Evolutionary conservation across 2,113 vertebrate genomes (phyloP).

Genomic region (Mobula birostris): DNA sequence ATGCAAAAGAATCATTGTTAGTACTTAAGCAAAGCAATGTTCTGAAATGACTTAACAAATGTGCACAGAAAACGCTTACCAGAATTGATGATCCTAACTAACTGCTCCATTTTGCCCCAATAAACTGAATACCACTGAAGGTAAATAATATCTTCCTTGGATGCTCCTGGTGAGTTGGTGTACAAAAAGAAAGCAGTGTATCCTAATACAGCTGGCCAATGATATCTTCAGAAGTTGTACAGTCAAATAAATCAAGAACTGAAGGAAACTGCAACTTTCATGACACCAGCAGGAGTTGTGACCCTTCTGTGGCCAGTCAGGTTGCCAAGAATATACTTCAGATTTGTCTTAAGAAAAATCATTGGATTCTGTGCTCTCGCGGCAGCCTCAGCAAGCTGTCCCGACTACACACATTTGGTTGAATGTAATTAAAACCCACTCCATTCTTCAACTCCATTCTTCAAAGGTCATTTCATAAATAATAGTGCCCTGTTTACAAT

Average conservation of each 20-base stretch:
- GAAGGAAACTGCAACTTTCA: neutral
- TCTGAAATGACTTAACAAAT: neutral
- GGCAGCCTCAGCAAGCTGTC: neutral
- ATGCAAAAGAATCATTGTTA: neutral
- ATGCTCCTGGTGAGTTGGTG: neutral
- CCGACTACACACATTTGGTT: neutral
- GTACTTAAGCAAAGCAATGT: neutral
- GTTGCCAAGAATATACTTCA: neutral
- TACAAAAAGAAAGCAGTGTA: neutral
- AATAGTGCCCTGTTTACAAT: neutral
- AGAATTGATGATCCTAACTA: neutral
- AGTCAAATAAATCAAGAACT: slow-evolving; percentile 2
- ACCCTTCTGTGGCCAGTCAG: neutral
- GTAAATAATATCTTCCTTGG: neutral
- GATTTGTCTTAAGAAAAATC: neutral
- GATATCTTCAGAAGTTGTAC: neutral
- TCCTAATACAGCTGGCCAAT: neutral
- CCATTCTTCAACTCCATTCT: slow-evolving; percentile 26
- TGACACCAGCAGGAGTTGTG: neutral
- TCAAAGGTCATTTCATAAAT: slow-evolving; percentile 20
- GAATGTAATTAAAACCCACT: slow-evolving; percentile 32
- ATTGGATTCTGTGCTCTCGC: neutral
- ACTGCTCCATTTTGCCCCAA: neutral
- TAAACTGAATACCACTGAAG: neutral
- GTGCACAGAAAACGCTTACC: neutral